Evolutionary conservation across 2,113 vertebrate species (phyloP).

Genomic region (Aramus guarauna): DNA sequence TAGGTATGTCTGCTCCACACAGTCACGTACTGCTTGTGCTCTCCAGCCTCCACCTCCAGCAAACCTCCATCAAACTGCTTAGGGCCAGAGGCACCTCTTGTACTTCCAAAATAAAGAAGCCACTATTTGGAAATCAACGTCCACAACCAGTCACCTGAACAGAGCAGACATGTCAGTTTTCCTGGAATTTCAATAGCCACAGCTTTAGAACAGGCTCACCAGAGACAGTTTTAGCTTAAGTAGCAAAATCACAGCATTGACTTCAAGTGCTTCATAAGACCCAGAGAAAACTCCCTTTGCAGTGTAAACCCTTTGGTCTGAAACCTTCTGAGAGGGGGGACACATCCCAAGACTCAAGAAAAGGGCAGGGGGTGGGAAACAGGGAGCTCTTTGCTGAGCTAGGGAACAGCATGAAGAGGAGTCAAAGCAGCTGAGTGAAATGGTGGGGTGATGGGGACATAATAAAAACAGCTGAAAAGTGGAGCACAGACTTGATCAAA

Average conservation of each 20-base stretch:
- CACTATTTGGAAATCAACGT: background rate
- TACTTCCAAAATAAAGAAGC: background rate
- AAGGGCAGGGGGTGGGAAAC: background rate
- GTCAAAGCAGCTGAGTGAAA: background rate
- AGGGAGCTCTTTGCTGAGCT: background rate
- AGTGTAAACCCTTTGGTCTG: background rate
- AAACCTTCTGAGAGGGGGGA: background rate
- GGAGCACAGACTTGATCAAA: background rate
- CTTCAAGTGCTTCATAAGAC: background rate
- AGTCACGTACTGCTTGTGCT: fast-evolving
- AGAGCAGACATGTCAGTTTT: background rate
- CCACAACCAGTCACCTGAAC: background rate
- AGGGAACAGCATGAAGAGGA: background rate
- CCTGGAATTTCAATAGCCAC: background rate
- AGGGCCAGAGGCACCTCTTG: background rate
- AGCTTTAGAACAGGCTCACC: background rate
- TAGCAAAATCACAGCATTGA: background rate
- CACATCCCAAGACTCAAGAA: background rate
- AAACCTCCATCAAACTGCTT: background rate
- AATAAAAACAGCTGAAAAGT: background rate
- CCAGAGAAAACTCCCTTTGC: background rate
- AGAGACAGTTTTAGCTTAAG: background rate
- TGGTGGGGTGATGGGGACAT: background rate
- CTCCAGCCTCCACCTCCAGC: background rate
- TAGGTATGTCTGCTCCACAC: fast-evolving